phyloP scores from a whole-genome alignment of 2,888 invertebrate species.

The Lasioglossum morio region DNA sequence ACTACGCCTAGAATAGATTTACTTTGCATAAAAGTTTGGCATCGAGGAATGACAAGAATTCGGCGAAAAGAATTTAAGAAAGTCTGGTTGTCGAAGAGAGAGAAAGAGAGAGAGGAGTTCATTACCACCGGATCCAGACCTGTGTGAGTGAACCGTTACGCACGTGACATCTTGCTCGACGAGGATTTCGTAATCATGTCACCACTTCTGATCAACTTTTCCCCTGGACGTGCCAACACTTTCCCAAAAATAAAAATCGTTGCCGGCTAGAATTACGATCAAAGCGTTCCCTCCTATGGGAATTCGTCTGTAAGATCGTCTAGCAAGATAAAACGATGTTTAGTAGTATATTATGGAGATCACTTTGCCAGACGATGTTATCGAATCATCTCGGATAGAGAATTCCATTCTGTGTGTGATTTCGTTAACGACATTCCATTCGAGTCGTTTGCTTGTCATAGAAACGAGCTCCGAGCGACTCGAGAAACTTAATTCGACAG shows the following conservation, averaged over 20 bases:
- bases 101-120: not conserved
- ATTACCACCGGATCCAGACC: constrained; percentile 14
- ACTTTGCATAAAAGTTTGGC: constrained; percentile 17
- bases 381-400: constrained; percentile 2
- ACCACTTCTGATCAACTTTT: constrained; percentile 9
- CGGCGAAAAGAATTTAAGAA: constrained; percentile 36
- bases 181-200: constrained; percentile 22
- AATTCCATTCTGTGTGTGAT: not conserved
- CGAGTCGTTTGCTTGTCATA: not conserved
- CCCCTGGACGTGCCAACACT: not conserved
- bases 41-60: constrained; percentile 20
- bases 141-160: constrained; percentile 11
- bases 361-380: constrained; percentile 20
- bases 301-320: not conserved
- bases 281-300: not conserved
- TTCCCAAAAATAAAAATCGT: not conserved
- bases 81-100: not conserved
- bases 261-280: not conserved
- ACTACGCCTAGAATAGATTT: constrained; percentile 10
- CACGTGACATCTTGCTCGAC: not conserved
- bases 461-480: not conserved
- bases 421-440: not conserved
- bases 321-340: not conserved
- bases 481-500: not conserved
- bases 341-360: constrained; percentile 9